phyloP scores from a whole-genome alignment of 2,797 vertebrate genomes.

The Notolepis coatsorum region DNA sequence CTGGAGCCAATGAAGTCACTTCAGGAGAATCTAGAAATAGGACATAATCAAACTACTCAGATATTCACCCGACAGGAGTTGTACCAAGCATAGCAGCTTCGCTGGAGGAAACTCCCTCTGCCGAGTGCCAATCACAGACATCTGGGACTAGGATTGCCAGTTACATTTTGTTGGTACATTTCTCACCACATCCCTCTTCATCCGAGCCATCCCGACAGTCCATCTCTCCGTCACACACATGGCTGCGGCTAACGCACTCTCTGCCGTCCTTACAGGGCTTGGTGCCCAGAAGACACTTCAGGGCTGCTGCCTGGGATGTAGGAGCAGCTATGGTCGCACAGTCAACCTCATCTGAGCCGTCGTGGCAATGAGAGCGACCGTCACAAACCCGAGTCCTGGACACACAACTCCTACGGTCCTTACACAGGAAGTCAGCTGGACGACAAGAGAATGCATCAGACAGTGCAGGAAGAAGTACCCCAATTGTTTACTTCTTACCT shows the following conservation, averaged over 20 bases:
- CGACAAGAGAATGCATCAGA: no score
- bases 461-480: no score
- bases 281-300: conserved; percentile 69
- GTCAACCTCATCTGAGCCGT: conserved; percentile 73
- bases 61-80: no score
- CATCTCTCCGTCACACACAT: conserved; percentile 77
- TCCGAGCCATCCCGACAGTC: conserved; percentile 82
- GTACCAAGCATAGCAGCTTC: no score
- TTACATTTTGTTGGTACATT: no score
- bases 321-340: conserved; percentile 37
- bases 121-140: no score
- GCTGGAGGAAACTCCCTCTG: no score
- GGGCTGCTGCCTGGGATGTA: accelerated
- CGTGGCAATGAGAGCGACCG: conserved; percentile 69
- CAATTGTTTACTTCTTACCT: no score
- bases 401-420: conserved; percentile 71
- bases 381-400: conserved; percentile 70
- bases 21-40: conserved; percentile 42
- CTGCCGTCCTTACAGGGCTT: conserved; percentile 70
- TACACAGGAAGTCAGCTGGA: conserved; percentile 74
- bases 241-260: conserved; percentile 74
- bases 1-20: accelerated
- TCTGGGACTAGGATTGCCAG: no score
- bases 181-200: conserved; percentile 67
- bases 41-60: no score